These are phyloP conservation scores for Ostrea edulis DNA, from an alignment of 1,140 invertebrate species.

Conservation along the genomic window DNA sequence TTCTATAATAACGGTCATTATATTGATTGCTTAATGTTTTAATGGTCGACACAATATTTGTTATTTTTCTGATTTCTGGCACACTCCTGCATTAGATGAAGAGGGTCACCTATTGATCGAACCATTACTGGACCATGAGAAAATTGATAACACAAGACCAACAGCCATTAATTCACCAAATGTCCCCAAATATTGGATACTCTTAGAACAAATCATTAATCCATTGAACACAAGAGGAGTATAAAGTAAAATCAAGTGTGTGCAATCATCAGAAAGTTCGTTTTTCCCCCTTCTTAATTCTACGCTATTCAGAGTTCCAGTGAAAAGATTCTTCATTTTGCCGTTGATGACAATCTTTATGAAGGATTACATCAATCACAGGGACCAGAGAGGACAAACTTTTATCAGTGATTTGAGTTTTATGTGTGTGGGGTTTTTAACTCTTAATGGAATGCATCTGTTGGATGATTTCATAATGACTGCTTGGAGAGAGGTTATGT, in stretches of 20 bases:
- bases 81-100: not conserved
- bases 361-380: conserved; percentile 15
- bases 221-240: not conserved
- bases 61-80: conserved; percentile 32
- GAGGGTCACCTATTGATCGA: not conserved
- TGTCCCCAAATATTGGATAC: conserved; percentile 24
- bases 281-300: not conserved
- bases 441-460: conserved; percentile 26
- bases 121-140: conserved; percentile 33
- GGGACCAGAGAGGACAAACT: not conserved
- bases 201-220: conserved; percentile 30
- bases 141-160: not conserved
- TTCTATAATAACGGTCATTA: not conserved
- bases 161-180: conserved; percentile 12
- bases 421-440: conserved; percentile 20
- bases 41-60: conserved; percentile 27
- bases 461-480: conserved; percentile 27
- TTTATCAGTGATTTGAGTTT: conserved; percentile 22
- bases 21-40: conserved; percentile 34
- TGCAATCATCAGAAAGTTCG: conserved; percentile 13
- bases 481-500: not conserved
- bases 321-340: not conserved
- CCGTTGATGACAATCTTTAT: conserved; percentile 7
- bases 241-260: not conserved
- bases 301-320: not conserved